A percentile compares a stretch with the other conserved stretches of the same genome.
phyloP scores from a whole-genome alignment of 2,888 invertebrate genomes.

The Ashinkailepas kermadecensis region DNA sequence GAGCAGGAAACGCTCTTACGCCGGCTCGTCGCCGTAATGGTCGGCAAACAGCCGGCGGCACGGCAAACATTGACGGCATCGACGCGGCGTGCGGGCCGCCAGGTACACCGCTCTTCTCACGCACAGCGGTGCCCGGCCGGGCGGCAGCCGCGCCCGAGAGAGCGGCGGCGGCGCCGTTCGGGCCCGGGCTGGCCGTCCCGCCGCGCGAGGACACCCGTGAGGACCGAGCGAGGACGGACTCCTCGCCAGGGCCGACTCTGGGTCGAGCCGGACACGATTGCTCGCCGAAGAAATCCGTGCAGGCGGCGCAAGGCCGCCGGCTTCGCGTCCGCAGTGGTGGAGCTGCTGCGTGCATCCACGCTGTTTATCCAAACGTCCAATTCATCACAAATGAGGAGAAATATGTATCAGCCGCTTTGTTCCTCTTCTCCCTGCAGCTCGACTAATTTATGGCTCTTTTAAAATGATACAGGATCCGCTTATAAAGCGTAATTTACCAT shows the following conservation, averaged over 20 bases:
- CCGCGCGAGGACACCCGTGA: too few species aligned
- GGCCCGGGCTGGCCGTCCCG: too few species aligned
- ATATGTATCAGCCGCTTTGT: background rate
- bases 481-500: conserved; percentile 14
- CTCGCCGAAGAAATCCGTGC: too few species aligned
- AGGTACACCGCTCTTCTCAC: too few species aligned
- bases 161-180: too few species aligned
- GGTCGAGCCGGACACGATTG: too few species aligned
- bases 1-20: background rate
- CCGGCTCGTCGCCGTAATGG: background rate
- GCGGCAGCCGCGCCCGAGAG: too few species aligned
- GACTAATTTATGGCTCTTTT: conserved; percentile 9
- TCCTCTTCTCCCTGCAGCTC: conserved; percentile 1
- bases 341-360: background rate
- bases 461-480: conserved; percentile 21
- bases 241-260: too few species aligned
- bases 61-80: background rate
- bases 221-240: too few species aligned
- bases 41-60: background rate
- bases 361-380: background rate
- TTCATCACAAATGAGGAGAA: background rate
- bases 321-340: background rate
- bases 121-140: too few species aligned
- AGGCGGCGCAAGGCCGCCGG: too few species aligned
- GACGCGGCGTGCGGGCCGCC: too few species aligned